A percentile compares a stretch with the other conserved stretches of the same genome.
Conservation (phyloP, 2,113 vertebrate genomes). For the Tylochromis polylepis region DNA sequence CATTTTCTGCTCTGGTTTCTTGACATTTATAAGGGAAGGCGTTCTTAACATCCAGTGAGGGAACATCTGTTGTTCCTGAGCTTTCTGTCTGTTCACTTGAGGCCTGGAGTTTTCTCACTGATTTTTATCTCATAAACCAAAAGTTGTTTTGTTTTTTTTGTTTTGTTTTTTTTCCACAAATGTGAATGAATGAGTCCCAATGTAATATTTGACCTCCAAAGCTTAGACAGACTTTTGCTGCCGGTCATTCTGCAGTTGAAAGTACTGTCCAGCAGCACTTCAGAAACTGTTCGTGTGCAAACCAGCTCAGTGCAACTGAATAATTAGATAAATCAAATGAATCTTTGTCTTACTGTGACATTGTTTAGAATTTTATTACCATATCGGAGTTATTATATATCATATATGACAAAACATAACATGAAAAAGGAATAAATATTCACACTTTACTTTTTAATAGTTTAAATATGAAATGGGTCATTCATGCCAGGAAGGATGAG, state of each 20-base stretch:
- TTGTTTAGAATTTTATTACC: background rate
- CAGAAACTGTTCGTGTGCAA: background rate
- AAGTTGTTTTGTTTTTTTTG: background rate
- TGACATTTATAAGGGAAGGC: background rate
- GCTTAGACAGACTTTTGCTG: background rate
- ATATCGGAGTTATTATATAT: background rate
- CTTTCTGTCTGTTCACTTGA: background rate
- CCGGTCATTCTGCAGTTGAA: background rate
- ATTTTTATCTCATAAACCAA: background rate
- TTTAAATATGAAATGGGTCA: background rate
- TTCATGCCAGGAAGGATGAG: background rate
- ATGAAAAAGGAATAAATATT: background rate
- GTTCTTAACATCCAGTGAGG: background rate
- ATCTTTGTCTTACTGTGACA: background rate
- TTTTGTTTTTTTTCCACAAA: background rate
- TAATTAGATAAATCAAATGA: too few species aligned
- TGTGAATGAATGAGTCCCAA: background rate
- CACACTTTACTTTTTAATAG: background rate
- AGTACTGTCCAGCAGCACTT: background rate
- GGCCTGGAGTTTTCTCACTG: background rate
- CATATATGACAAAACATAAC: background rate
- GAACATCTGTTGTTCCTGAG: background rate
- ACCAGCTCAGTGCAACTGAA: background rate
- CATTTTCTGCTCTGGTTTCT: background rate
- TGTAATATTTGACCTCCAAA: background rate